These are phyloP conservation scores for Pseudochromis fuscus DNA, from an alignment of 2,797 vertebrate species.

Conservation along the genomic window DNA sequence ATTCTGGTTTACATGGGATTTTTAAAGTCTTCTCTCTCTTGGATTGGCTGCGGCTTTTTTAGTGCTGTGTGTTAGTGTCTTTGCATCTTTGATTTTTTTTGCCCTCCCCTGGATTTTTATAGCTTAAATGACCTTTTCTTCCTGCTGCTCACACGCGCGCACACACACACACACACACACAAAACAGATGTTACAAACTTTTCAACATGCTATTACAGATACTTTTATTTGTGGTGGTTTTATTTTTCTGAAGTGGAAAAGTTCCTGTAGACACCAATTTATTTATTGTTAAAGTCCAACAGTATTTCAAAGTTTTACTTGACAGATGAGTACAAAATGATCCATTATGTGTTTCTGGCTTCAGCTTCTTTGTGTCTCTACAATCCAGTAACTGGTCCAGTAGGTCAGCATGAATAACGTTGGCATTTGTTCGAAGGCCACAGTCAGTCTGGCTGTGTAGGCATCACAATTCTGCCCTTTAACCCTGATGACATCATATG, in stretches of 20 bases:
- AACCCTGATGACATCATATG: slow-evolving; percentile 77
- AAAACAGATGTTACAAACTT: not conserved
- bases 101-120: too few species aligned
- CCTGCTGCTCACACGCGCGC: not conserved
- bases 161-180: not conserved
- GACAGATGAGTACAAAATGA: slow-evolving; percentile 42
- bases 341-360: slow-evolving; percentile 53
- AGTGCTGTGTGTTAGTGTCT: too few species aligned
- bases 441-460: slow-evolving; percentile 63
- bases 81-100: too few species aligned
- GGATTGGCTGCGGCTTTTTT: too few species aligned
- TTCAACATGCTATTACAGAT: not conserved
- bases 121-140: too few species aligned
- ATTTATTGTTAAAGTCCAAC: not conserved
- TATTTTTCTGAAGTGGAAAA: not conserved
- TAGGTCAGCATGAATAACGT: slow-evolving; percentile 57
- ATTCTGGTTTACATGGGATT: not conserved
- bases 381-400: slow-evolving; percentile 40
- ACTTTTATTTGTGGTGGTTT: not conserved
- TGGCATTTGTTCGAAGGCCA: slow-evolving; percentile 57
- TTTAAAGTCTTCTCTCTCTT: not conserved
- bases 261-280: not conserved
- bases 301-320: not conserved
- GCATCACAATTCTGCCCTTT: slow-evolving; percentile 68
- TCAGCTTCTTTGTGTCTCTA: slow-evolving; percentile 59